Base-by-base conservation (phyloP, 2,888 invertebrate genomes). In the Hirtodrosophila trivittata region DNA sequence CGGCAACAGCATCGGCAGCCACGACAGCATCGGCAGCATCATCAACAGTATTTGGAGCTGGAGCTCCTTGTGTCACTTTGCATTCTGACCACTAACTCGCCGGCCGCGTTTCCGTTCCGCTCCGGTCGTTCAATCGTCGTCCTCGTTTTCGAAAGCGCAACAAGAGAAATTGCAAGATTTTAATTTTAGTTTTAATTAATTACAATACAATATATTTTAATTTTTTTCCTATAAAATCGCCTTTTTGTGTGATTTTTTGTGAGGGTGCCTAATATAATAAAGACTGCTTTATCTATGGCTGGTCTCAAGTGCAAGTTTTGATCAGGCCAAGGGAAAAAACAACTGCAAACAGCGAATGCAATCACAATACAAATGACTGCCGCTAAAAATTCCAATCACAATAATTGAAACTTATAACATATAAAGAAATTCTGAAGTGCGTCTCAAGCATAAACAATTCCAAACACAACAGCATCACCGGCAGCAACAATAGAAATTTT, bases 71-170 rank as follows among this genome's bases (percentile, higher is more conserved):
- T 88, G 86, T 88, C 87, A 88, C 86, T 87, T 82, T 87, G 80
- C 87, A 88, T 89, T 88, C 78, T 87, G 88, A 89, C 89, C 89
- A 89, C 90, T 87, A 87, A 89, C 89, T 89, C 84, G 89, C 83
- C 89, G 88, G 89, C 89, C 85, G 88, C 88, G 88, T 86, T 88
- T 89, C 89, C 89, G 89, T 84, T 82, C 47, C 68, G 77, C 52
- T 67, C 54, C 76, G 67, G 52, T 41, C 49, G 38, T 46, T 45
- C 13, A 65, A 14, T 25, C 28, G 42, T 42, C 55, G 55, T 28
- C 25, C n/a, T 51, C 25, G 42, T 64, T 25, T 38, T 50, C 47
- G 54, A 28, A 58, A 52, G 66, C 72, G 66, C 72, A 71, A 60
- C 59, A 65, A 56, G 47, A 56, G 13, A 25, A 51, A 42, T 8